These are phyloP conservation scores for Falcunculus frontatus DNA, from an alignment of 2,113 vertebrate genomes.

Conservation along the genomic window DNA sequence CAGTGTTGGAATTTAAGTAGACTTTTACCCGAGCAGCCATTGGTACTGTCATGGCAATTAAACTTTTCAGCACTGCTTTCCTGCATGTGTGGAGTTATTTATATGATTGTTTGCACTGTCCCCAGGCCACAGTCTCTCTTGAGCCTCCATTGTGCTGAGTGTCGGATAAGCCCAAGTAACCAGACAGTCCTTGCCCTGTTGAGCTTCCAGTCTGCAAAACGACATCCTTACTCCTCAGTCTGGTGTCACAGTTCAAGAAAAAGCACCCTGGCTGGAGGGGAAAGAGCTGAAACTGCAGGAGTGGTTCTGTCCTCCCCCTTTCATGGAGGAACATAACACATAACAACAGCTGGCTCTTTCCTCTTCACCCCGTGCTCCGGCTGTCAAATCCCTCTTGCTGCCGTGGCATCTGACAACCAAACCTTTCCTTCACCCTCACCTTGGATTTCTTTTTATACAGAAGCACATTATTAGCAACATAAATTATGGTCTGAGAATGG, in stretches of 20 bases:
- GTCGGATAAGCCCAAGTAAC: neutral
- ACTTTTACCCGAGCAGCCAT: neutral
- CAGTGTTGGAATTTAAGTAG: neutral
- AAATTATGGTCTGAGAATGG: neutral
- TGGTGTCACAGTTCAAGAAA: neutral
- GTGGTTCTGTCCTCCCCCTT: neutral
- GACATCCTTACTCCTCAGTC: neutral
- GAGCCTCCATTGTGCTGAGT: neutral
- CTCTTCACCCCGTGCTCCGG: neutral
- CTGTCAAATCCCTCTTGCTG: neutral
- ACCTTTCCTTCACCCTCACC: constrained; percentile 6
- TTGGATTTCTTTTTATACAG: neutral
- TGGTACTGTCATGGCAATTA: neutral
- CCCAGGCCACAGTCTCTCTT: neutral
- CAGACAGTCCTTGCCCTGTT: neutral
- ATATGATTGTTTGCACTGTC: neutral
- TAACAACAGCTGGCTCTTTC: neutral
- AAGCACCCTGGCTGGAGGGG: neutral
- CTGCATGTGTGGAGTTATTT: neutral
- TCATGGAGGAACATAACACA: neutral
- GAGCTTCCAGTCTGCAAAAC: neutral
- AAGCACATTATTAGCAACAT: neutral
- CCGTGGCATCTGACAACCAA: neutral
- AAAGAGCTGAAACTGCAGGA: neutral
- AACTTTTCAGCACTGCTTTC: neutral